Conservation (phyloP, 2,888 invertebrate genomes). For the Microctonus hyperodae region DNA sequence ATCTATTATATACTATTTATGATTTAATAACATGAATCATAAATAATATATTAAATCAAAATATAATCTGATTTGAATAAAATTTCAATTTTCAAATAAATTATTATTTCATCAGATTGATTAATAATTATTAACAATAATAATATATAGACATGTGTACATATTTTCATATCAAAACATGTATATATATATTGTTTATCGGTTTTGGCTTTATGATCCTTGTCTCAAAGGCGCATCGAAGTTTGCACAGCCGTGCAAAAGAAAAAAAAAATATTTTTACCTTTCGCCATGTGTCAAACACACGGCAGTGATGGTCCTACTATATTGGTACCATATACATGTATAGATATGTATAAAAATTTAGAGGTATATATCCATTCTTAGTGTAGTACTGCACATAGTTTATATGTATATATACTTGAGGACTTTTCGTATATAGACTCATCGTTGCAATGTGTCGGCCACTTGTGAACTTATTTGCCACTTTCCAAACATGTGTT, state of each 20-base stretch:
- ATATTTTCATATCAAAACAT: no score
- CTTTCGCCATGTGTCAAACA: slow-evolving; percentile 51
- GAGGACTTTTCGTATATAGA: background rate
- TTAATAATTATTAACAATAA: background rate
- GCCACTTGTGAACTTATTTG: slow-evolving; percentile 29
- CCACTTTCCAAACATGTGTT: slow-evolving; percentile 34
- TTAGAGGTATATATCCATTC: slow-evolving; percentile 1
- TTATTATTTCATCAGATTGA: background rate
- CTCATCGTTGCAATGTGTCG: slow-evolving; percentile 19
- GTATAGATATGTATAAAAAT: background rate
- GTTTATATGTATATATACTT: background rate
- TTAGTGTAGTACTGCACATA: slow-evolving; percentile 20
- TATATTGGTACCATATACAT: slow-evolving; percentile 15
- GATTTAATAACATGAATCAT: background rate
- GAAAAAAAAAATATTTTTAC: background rate
- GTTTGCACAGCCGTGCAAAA: slow-evolving; percentile 10
- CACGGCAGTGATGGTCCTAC: slow-evolving; percentile 34
- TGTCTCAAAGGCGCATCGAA: slow-evolving; percentile 1
- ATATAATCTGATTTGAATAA: background rate
- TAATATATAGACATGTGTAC: no score
- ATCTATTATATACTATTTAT: background rate
- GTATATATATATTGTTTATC: slow-evolving; percentile 4
- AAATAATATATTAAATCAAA: background rate
- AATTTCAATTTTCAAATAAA: background rate
- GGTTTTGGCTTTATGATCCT: slow-evolving; percentile 11